These are phyloP conservation scores for Myripristis murdjan DNA, from an alignment of 2,797 vertebrate genomes.

Conservation along the genomic window DNA sequence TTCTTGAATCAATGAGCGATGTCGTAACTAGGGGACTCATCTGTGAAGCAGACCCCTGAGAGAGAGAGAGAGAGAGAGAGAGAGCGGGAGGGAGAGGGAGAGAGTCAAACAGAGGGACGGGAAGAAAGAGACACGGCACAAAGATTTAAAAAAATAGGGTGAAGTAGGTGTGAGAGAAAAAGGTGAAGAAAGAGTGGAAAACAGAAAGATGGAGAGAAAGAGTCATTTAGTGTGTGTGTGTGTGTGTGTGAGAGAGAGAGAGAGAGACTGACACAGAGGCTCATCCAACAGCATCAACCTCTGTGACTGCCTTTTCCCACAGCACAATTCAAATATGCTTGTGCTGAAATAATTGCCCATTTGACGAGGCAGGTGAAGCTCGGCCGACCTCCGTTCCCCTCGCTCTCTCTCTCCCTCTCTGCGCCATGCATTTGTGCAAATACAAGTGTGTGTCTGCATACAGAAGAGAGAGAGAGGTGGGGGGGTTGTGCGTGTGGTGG, in stretches of 20 bases:
- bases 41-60: slow-evolving; percentile 69
- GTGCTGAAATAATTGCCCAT: slow-evolving; percentile 72
- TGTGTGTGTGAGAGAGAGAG: background rate
- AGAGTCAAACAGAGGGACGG: background rate
- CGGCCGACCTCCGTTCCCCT: slow-evolving; percentile 24
- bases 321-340: slow-evolving; percentile 65
- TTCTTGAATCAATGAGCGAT: slow-evolving; percentile 84
- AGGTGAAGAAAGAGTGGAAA: slow-evolving; percentile 4
- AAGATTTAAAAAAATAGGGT: slow-evolving; percentile 20
- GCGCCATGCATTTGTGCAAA: slow-evolving; percentile 39
- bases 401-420: slow-evolving; percentile 1
- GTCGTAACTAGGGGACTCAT: slow-evolving; percentile 80
- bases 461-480: slow-evolving; percentile 48
- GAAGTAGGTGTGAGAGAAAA: slow-evolving; percentile 37
- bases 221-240: background rate
- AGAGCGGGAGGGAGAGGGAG: background rate
- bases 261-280: slow-evolving; percentile 27
- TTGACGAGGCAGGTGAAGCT: slow-evolving; percentile 68
- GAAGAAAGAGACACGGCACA: background rate
- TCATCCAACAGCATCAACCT: slow-evolving; percentile 56
- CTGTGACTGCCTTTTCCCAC: slow-evolving; percentile 57
- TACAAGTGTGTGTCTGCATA: slow-evolving; percentile 47
- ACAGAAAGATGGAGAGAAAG: background rate
- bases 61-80: slow-evolving; percentile 34
- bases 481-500: no score